These are phyloP conservation scores for Esox masquinongy DNA, from an alignment of 2,797 vertebrate species.

Conservation along the genomic window DNA sequence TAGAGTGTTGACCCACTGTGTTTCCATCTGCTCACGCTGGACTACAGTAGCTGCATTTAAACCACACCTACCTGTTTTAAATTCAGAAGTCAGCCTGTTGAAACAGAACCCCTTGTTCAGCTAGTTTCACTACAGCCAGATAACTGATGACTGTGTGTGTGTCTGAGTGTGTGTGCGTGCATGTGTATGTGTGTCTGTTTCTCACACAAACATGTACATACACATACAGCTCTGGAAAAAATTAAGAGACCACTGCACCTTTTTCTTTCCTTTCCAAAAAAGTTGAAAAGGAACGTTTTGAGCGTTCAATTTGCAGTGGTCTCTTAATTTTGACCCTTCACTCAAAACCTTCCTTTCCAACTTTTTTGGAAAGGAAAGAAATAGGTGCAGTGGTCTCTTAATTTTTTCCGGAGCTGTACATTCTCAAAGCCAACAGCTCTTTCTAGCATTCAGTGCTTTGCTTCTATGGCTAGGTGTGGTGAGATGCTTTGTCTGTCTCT, in stretches of 20 bases:
- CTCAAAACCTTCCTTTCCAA: too few relatives aligned
- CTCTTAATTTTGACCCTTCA: too few relatives aligned
- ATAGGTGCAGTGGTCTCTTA: too few relatives aligned
- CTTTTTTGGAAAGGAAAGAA: too few relatives aligned
- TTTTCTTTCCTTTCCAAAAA: too few relatives aligned
- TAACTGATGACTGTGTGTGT: conserved; percentile 1
- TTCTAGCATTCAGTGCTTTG: conserved; percentile 1
- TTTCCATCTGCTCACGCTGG: too few relatives aligned
- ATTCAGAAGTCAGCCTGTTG: background rate
- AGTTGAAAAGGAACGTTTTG: too few relatives aligned
- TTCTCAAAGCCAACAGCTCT: background rate
- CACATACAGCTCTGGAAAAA: too few relatives aligned
- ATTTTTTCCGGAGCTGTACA: too few relatives aligned
- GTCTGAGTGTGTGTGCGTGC: background rate
- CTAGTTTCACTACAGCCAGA: background rate
- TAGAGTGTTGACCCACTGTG: background rate
- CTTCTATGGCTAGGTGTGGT: conserved; percentile 20
- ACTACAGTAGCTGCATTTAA: too few relatives aligned
- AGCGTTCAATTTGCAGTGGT: too few relatives aligned
- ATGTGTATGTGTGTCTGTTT: background rate
- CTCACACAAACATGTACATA: background rate
- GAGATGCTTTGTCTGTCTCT: background rate
- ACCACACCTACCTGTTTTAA: background rate
- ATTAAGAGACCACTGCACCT: too few relatives aligned
- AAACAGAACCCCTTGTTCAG: background rate